Base-by-base conservation (phyloP, 2,113 vertebrate species). In the Pollachius pollachius region DNA sequence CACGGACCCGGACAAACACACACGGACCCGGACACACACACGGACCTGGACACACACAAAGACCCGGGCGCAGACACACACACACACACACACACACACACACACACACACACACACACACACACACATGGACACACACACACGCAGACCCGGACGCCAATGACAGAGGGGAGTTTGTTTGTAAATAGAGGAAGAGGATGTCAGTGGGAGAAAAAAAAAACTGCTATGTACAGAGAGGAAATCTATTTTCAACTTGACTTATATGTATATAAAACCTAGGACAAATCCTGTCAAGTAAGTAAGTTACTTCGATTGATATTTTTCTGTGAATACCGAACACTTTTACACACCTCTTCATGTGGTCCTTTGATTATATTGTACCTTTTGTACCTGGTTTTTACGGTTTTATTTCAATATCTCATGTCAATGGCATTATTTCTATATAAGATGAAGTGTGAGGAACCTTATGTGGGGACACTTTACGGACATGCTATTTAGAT, bases 241-340 rank as follows among this genome's bases (percentile, higher is more conserved):
- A 97, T 99, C 95, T 99, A 99, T 99, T 99, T 99, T 98, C 95
- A 96, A 96, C 97, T 97, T 96, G 95, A 98, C 95, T 96, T 98
- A 98, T 97, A 95, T 99, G 96, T 98, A 98, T 94, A 98, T 97
- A 97, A 96, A 97, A 16, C 94, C 92, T 94, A 93, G 95, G 94
- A 97, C 95, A 72, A 88, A 94, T 94, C 94, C 92, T 95, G 93
- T 92, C 91, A 95, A 87, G 92, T 94, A 95, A 87, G 92, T 94
- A 90, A 95, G 92, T 92, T 90, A 89, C 94, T 95, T 96, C 92
- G 89, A 92, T 95, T 94, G 78, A 87, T 94, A 94, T 95, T 95
- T 94, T 91, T 91, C 82, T 89, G 91, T 94, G 95, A 93, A 95
- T 92, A 93, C 92, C 95, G 95, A 95, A 96, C 94, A 92, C 90